Conservation (phyloP, 2,797 vertebrate species). For the Scarus forsteni region DNA sequence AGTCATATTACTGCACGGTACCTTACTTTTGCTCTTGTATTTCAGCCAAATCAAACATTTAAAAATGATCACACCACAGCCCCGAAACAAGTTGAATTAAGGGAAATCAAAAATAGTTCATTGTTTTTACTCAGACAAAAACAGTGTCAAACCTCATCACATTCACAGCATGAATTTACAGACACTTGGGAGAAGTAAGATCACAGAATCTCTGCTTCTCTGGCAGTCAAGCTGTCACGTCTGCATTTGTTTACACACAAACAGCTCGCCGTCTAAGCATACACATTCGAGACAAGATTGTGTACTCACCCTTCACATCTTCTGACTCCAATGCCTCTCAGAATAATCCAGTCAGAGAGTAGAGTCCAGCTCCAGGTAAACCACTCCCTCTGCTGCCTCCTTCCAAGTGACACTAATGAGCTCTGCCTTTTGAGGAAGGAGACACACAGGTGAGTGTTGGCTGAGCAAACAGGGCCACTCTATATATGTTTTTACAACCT, state of each 20-base stretch:
- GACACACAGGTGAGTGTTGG: conserved; percentile 14
- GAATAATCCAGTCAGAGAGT: neutral
- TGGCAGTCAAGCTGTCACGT: neutral
- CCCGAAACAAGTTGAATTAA: neutral
- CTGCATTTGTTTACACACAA: neutral
- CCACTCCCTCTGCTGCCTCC: neutral
- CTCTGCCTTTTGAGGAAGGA: conserved; percentile 4
- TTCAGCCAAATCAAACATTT: neutral
- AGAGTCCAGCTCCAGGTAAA: neutral
- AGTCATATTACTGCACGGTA: too few species aligned
- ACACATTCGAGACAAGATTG: neutral
- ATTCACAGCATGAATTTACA: conserved; percentile 1
- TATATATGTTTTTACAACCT: neutral
- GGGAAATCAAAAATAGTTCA: neutral
- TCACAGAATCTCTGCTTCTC: neutral
- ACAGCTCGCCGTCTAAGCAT: neutral
- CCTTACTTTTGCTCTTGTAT: neutral
- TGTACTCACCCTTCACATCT: conserved; percentile 26
- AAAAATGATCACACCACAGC: neutral
- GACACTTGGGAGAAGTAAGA: conserved; percentile 10
- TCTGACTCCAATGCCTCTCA: neutral
- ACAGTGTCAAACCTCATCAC: conserved; percentile 1
- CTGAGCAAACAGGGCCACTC: neutral
- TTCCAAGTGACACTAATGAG: conserved; percentile 15
- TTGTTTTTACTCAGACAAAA: neutral